These are phyloP conservation scores for Apaloderma vittatum DNA, from an alignment of 2,113 vertebrate genomes.

Conservation along the genomic window DNA sequence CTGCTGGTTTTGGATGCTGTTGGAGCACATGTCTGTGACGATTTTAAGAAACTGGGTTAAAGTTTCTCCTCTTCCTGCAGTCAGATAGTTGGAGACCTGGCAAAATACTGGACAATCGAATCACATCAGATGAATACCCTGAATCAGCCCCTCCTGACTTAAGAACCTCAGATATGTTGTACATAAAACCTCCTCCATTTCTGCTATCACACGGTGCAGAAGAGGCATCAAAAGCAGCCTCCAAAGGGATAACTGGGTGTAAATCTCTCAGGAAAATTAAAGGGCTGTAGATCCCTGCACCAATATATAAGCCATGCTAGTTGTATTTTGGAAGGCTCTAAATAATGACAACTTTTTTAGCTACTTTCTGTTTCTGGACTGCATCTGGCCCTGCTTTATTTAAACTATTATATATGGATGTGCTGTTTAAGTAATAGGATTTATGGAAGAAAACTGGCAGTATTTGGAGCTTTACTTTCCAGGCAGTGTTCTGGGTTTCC, in stretches of 20 bases:
- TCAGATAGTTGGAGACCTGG: not conserved
- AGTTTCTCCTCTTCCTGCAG: not conserved
- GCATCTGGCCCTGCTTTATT: conserved; percentile 50
- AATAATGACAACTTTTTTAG: conserved; percentile 31
- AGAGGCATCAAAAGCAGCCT: not conserved
- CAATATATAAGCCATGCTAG: conserved; percentile 24
- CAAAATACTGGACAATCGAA: not conserved
- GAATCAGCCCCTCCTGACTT: not conserved
- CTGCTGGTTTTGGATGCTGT: conserved; percentile 22
- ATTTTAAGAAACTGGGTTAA: conserved; percentile 38
- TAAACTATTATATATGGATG: conserved; percentile 53
- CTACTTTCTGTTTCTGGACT: conserved; percentile 47
- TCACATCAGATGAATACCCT: not conserved
- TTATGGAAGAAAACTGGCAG: conserved; percentile 55
- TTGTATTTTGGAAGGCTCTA: conserved; percentile 1
- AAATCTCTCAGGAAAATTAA: conserved; percentile 63
- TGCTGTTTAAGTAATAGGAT: conserved; percentile 56
- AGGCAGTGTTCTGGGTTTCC: conserved; percentile 43
- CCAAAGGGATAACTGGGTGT: not conserved
- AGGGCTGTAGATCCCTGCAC: not conserved
- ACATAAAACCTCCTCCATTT: not conserved
- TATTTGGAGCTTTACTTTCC: conserved; percentile 43
- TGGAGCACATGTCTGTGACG: not conserved
- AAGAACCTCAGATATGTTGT: not conserved
- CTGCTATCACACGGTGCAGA: not conserved